Evolutionary conservation across 1,140 invertebrate genomes (phyloP).

Genomic region (Zeugodacus cucurbitae): DNA sequence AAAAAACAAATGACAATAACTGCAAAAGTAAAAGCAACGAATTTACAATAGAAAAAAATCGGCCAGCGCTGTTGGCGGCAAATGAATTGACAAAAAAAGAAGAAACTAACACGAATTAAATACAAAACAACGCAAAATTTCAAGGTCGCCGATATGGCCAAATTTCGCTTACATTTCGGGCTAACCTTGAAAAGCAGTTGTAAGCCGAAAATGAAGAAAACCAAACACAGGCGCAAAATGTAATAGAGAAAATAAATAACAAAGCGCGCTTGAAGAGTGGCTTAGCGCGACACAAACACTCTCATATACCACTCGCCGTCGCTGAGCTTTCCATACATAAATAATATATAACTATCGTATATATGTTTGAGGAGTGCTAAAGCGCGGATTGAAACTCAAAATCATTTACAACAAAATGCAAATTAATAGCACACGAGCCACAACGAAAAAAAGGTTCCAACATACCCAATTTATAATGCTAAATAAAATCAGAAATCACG

Average conservation of each 20-base stretch:
- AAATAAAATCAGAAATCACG: conserved; percentile 4
- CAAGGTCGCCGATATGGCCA: neutral
- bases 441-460: neutral
- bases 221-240: neutral
- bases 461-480: neutral
- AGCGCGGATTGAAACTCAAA: neutral
- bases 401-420: neutral
- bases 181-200: conserved; percentile 17
- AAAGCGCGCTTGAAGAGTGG: neutral
- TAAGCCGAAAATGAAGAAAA: conserved; percentile 4
- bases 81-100: conserved; percentile 13
- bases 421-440: neutral
- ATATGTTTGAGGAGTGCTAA: neutral
- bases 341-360: neutral
- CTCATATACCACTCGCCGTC: neutral
- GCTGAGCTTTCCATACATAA: neutral
- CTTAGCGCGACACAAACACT: neutral
- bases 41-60: conserved; percentile 8
- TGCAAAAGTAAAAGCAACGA: neutral
- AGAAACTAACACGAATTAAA: neutral
- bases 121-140: conserved; percentile 8
- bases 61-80: neutral
- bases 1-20: neutral
- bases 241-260: neutral
- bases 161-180: neutral